A percentile compares a stretch with the other conserved stretches of the same genome.
Evolutionary conservation across 2,113 vertebrate species (phyloP).

Genomic region (Butastur rufipennis): DNA sequence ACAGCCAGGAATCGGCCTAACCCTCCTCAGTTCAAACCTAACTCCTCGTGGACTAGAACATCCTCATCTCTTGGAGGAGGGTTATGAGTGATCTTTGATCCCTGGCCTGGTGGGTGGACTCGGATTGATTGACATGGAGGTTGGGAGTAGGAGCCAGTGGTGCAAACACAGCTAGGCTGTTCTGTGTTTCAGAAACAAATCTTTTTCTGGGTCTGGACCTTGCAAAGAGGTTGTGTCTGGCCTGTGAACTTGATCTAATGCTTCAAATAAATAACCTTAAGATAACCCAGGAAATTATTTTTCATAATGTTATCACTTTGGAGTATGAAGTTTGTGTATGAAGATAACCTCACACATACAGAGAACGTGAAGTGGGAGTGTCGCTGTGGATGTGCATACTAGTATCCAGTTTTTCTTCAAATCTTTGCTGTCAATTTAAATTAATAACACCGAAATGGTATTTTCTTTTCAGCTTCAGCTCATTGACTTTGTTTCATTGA

Average conservation of each 20-base stretch:
- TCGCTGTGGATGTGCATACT: not conserved
- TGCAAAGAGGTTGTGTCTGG: not conserved
- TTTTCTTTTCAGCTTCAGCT: not conserved
- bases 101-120: not conserved
- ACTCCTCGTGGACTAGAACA: not conserved
- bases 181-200: not conserved
- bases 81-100: not conserved
- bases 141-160: not conserved
- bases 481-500: not conserved
- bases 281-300: not conserved
- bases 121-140: accelerated
- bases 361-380: not conserved
- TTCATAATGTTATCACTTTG: not conserved
- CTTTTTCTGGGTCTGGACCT: not conserved
- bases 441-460: not conserved
- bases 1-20: not conserved
- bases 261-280: not conserved
- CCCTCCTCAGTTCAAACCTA: not conserved
- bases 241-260: not conserved
- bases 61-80: not conserved
- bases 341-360: not conserved
- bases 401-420: not conserved
- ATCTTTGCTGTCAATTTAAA: not conserved
- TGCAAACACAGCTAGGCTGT: not conserved
- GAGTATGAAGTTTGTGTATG: not conserved